Percentiles rank a stretch among this genome's conserved stretches.
These are phyloP conservation scores for Argopecten irradians DNA, from an alignment of 1,140 invertebrate species.

Conservation along the genomic window DNA sequence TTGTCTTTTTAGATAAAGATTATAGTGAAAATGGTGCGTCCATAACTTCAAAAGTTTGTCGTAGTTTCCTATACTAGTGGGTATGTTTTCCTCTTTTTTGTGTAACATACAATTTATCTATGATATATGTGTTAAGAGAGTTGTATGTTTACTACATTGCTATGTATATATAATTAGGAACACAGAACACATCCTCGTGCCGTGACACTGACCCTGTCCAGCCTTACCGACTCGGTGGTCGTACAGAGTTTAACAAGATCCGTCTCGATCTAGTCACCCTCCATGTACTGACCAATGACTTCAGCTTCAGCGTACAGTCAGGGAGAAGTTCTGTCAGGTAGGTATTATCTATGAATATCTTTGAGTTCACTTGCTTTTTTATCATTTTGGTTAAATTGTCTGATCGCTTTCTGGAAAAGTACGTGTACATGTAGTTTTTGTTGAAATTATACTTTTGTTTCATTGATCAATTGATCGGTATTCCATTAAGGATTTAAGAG, in stretches of 20 bases:
- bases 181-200: constrained; percentile 39
- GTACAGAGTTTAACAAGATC: constrained; percentile 57
- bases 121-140: not conserved
- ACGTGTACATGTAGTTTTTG: not conserved
- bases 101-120: not conserved
- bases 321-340: constrained; percentile 29
- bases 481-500: too few species aligned
- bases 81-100: not conserved
- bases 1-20: not conserved
- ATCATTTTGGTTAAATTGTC: not conserved
- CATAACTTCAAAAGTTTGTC: not conserved
- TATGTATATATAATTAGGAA: too few species aligned
- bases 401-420: not conserved
- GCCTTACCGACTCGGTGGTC: constrained; percentile 39
- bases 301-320: constrained; percentile 46
- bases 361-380: not conserved
- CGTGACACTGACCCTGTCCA: constrained; percentile 42
- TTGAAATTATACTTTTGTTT: not conserved
- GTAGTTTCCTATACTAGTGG: not conserved
- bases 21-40: too few species aligned
- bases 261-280: constrained; percentile 39
- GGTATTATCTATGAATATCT: not conserved
- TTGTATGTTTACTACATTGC: constrained; percentile 13
- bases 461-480: not conserved
- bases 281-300: constrained; percentile 50